phyloP scores from a whole-genome alignment of 2,888 invertebrate genomes.

The Protophormia terraenovae region DNA sequence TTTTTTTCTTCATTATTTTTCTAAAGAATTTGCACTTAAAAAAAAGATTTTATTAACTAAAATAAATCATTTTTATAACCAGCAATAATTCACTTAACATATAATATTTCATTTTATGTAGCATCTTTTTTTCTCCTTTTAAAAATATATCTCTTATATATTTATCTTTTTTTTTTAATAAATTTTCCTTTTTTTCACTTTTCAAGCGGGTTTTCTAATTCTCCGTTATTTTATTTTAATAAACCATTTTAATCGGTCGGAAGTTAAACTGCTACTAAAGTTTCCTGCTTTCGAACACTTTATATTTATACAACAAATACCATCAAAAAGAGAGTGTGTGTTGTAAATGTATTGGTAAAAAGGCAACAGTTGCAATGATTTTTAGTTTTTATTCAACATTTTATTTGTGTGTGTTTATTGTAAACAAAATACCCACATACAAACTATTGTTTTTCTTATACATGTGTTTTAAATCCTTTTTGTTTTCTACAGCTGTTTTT shows the following conservation, averaged over 20 bases:
- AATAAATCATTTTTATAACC: neutral
- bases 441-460: neutral
- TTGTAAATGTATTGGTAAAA: neutral
- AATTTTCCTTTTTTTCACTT: neutral
- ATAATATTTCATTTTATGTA: neutral
- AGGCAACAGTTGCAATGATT: neutral
- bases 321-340: neutral
- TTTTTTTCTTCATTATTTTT: neutral
- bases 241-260: conserved; percentile 24
- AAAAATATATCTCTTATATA: neutral
- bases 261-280: conserved; percentile 62
- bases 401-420: too few species aligned
- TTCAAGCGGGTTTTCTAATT: neutral
- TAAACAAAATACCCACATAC: neutral
- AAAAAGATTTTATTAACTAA: neutral
- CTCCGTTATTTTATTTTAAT: neutral
- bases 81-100: neutral
- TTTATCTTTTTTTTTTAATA: neutral
- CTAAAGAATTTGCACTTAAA: neutral
- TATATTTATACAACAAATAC: conserved; percentile 39
- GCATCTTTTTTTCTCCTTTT: neutral
- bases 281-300: conserved; percentile 45
- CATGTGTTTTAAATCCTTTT: too few species aligned
- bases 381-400: too few species aligned
- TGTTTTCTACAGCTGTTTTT: neutral